Base-by-base conservation (phyloP, 2,113 vertebrate species). In the Gymnogyps californianus region DNA sequence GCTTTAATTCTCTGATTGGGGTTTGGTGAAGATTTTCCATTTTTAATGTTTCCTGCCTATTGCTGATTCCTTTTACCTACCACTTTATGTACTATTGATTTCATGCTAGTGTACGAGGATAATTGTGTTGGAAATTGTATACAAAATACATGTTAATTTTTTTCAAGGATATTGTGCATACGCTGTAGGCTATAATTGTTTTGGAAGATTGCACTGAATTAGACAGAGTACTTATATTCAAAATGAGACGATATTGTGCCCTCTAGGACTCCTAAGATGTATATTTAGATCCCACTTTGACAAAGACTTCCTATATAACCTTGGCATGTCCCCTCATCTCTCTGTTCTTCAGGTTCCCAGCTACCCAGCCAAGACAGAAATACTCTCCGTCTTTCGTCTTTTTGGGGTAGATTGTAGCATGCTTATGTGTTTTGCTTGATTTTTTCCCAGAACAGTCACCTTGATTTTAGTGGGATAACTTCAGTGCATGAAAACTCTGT, bases 121-220 rank as follows among this genome's bases (percentile, higher is more conserved):
- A 95, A 88, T 93, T 90, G 46, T 70, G 20, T 42, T 77, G 92
- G 78, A 87, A 87, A 83, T 80, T 96, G 44, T 84, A 93, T 85
- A 95, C 79, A 94, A 91, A 90, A 70, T 78, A 55, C 66, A 86
- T 72, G 74, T 80, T 89, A 83, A 82, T 88, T 91, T 91, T 90
- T 95, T 94, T 83, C 82, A 93, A 80, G 76, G 82, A 62, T 96
- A 91, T 77, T 86, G 32, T 94, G 83, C 13, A 0, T 58, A 47
- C 7, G 87, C 96, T 94, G 81, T 70, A 94, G 91, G 91, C 87
- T 96, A 47, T 95, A 94, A 93, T 83, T 96, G 87, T 96, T 96
- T 94, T 96, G 91, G 84, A 96, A 96, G 71, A 94, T 86, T 94
- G 87, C 66, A 87, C 54, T 78, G 87, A 94, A 91, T 94, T 93